Evolutionary conservation across 2,888 invertebrate genomes (phyloP).

Genomic region (Apoda limacodes): DNA sequence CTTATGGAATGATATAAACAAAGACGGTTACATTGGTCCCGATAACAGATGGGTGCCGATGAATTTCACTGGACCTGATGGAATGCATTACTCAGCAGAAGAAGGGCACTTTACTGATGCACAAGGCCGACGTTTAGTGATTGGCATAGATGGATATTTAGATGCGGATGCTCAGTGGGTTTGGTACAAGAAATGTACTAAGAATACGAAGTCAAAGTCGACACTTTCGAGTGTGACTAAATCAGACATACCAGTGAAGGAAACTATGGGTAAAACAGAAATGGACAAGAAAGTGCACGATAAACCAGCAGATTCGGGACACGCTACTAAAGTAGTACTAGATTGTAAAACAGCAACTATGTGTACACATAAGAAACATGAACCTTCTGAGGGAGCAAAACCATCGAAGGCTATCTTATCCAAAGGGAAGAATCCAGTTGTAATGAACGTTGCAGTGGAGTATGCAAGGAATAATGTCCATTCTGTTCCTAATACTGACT

Average conservation of each 20-base stretch:
- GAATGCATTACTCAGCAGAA: constrained; percentile 47
- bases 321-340: background rate
- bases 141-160: constrained; percentile 55
- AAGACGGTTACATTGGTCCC: constrained; percentile 55
- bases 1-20: constrained; percentile 53
- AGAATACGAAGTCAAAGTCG: constrained; percentile 28
- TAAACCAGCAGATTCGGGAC: constrained; percentile 11
- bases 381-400: constrained; percentile 14
- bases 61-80: constrained; percentile 55
- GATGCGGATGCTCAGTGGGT: constrained; percentile 55
- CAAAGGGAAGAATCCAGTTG: constrained; percentile 28
- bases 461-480: constrained; percentile 23
- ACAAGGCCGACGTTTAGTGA: constrained; percentile 31
- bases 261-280: constrained; percentile 19
- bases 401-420: constrained; percentile 23
- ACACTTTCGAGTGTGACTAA: constrained; percentile 23
- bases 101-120: constrained; percentile 47
- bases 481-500: constrained; percentile 11
- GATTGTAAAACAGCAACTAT: no score
- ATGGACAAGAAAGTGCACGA: constrained; percentile 19
- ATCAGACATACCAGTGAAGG: constrained; percentile 15
- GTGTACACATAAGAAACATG: no score
- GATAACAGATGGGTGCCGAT: constrained; percentile 56
- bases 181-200: constrained; percentile 32
- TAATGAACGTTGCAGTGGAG: constrained; percentile 39